Base-by-base conservation (phyloP, 2,797 vertebrate genomes). In the Falco rusticolus region DNA sequence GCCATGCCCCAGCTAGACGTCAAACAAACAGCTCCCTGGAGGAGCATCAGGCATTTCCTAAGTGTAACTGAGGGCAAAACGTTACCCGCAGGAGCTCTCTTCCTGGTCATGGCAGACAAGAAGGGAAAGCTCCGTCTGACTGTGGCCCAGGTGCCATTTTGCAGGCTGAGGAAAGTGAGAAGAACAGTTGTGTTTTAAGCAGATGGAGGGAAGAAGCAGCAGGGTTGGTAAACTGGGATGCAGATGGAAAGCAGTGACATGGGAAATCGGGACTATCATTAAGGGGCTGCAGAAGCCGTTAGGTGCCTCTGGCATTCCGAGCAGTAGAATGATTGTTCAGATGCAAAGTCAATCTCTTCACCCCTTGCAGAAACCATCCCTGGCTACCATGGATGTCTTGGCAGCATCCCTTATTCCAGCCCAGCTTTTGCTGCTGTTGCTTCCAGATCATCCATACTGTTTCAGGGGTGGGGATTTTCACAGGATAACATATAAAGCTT, bases 91-190 rank as follows among this genome's bases (percentile, higher is more conserved):
- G 45, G 56, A 87, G 13, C 54, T 57, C 90, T 74, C 43, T 71
- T 91, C 70, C 56, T 0, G 0, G 56, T 60, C 0, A 0, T 34
- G 43, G 57, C 7, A 41, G 63, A 64, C 43, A 50, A 64, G 63
- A 47, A 60, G 41, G 43, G 17, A 84, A 94, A 93, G 47, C 21
- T 90, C 66, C 0, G 0, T 14, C 24, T 33, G 69, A n/a, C 7
- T 80, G 41, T 74, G 84, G 70, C 39, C 18, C 56, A 20, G 39
- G 19, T 76, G 34, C 50, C 37, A 18, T 60, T 93, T 66, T 45
- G n/a, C 47, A 91, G 70, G 21, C 61, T 31, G 48, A 47, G 17
- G 24, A 43, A 6, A 6, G 47, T 64, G 68, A 81, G 65, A 80
- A 79, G 15, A 81, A 9, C 10, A 70, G 28, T 25, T 79, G 12